phyloP scores from a whole-genome alignment of 23 tunicate species.

The Ascidia mentula region DNA sequence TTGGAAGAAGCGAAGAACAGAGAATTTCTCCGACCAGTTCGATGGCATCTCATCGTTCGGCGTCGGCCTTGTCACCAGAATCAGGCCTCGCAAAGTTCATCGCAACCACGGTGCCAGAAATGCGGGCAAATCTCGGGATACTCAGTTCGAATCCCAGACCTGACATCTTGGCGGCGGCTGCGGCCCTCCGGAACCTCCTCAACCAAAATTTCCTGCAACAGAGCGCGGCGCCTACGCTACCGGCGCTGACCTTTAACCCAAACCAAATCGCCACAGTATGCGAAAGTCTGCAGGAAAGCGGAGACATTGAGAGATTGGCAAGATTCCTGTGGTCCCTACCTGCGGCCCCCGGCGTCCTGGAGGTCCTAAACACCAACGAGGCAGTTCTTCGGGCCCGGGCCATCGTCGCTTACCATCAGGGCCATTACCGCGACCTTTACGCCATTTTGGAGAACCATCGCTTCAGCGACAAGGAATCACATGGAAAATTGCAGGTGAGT shows the following conservation, averaged over 20 bases:
- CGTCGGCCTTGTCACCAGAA: neutral
- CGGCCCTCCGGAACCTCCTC: slow-evolving; percentile 29
- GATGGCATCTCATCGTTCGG: neutral
- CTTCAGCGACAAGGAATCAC: slow-evolving; percentile 63
- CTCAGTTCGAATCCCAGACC: slow-evolving; percentile 33
- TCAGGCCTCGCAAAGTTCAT: slow-evolving; percentile 12
- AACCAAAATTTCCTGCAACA: slow-evolving; percentile 36
- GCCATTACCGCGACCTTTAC: slow-evolving; percentile 78
- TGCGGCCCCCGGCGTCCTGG: slow-evolving; percentile 70
- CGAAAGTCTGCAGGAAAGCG: slow-evolving; percentile 77
- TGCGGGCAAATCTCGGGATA: neutral
- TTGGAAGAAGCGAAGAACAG: neutral
- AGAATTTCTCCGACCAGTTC: neutral
- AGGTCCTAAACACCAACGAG: slow-evolving; percentile 83
- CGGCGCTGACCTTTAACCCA: slow-evolving; percentile 51
- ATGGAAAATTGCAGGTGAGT: slow-evolving; percentile 58
- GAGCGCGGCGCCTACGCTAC: slow-evolving; percentile 26
- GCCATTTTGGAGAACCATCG: slow-evolving; percentile 81
- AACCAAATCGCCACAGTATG: slow-evolving; percentile 84
- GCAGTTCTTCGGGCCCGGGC: slow-evolving; percentile 79
- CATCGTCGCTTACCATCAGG: slow-evolving; percentile 91
- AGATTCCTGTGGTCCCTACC: slow-evolving; percentile 98
- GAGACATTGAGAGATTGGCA: slow-evolving; percentile 85
- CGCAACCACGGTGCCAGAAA: neutral
- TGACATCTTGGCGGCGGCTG: slow-evolving; percentile 36